Percentiles rank a stretch among this genome's conserved stretches.
These are phyloP conservation scores for Acipenser transmontanus DNA, from an alignment of 2,797 vertebrate species.

Conservation along the genomic window DNA sequence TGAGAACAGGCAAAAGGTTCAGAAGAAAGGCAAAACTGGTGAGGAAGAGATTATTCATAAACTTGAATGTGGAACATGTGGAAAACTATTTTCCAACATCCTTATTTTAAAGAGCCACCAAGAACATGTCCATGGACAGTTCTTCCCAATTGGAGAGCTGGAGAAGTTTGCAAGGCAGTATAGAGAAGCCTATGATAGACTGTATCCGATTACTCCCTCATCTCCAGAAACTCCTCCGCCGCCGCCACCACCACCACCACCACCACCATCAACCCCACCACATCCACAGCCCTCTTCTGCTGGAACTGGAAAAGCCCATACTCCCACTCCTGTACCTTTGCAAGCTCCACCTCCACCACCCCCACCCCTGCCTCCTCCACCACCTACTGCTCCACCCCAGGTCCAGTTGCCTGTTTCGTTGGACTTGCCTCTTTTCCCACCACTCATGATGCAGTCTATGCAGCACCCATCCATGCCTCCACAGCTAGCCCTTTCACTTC, in stretches of 20 bases:
- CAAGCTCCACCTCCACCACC: constrained; percentile 75
- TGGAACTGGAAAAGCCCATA: constrained; percentile 72
- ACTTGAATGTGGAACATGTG: constrained; percentile 89
- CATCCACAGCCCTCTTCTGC: constrained; percentile 60
- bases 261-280: constrained; percentile 61
- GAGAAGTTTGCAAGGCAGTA: constrained; percentile 97
- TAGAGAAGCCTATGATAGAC: constrained; percentile 95
- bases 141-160: constrained; percentile 87
- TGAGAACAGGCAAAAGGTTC: constrained; percentile 92
- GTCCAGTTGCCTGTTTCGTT: constrained; percentile 85
- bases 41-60: constrained; percentile 84
- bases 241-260: constrained; percentile 74
- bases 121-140: constrained; percentile 93
- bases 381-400: constrained; percentile 76
- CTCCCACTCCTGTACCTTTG: constrained; percentile 58
- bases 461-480: constrained; percentile 85
- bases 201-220: constrained; percentile 90
- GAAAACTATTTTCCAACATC: constrained; percentile 96
- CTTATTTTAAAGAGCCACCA: constrained; percentile 98
- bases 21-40: constrained; percentile 83
- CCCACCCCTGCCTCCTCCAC: constrained; percentile 70
- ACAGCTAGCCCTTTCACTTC: constrained; percentile 86
- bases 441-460: constrained; percentile 97
- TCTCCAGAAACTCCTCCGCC: constrained; percentile 92
- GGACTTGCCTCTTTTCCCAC: constrained; percentile 89